A percentile compares a stretch with the other conserved stretches of the same genome.
Evolutionary conservation across 2,797 vertebrate species (phyloP).

Genomic region (Karalla daura): DNA sequence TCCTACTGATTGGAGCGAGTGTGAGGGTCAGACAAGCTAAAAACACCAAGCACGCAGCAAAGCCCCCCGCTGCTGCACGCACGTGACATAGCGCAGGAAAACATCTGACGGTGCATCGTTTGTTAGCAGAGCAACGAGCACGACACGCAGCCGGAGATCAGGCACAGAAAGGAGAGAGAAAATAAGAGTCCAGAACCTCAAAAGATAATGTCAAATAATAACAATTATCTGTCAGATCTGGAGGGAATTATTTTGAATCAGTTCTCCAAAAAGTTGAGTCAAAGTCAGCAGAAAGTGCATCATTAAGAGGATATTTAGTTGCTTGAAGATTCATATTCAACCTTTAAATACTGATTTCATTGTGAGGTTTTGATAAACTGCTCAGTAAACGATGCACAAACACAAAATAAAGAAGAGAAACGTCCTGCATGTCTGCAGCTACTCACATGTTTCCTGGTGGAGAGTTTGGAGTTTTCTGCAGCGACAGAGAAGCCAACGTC

Average conservation of each 20-base stretch:
- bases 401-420: neutral
- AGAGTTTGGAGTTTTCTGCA: slow-evolving; percentile 44
- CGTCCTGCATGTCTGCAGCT: slow-evolving; percentile 21
- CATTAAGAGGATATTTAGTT: too few relatives aligned
- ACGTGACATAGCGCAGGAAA: slow-evolving; percentile 60
- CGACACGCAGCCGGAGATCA: slow-evolving; percentile 20
- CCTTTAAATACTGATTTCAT: neutral
- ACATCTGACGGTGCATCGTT: slow-evolving; percentile 60
- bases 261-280: neutral
- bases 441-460: slow-evolving; percentile 67
- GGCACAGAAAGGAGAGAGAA: neutral
- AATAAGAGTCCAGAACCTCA: neutral
- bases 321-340: too few relatives aligned
- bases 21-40: neutral
- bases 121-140: slow-evolving; percentile 14
- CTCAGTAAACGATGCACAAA: neutral
- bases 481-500: slow-evolving; percentile 60
- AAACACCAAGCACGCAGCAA: slow-evolving; percentile 29
- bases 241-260: neutral
- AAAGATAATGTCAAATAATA: neutral
- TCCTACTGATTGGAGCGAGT: neutral
- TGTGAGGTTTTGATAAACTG: neutral
- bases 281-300: neutral
- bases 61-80: slow-evolving; percentile 24
- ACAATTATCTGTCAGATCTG: neutral